Base-by-base conservation (phyloP, 1,140 invertebrate genomes). In the Zaprionus lachaisei region DNA sequence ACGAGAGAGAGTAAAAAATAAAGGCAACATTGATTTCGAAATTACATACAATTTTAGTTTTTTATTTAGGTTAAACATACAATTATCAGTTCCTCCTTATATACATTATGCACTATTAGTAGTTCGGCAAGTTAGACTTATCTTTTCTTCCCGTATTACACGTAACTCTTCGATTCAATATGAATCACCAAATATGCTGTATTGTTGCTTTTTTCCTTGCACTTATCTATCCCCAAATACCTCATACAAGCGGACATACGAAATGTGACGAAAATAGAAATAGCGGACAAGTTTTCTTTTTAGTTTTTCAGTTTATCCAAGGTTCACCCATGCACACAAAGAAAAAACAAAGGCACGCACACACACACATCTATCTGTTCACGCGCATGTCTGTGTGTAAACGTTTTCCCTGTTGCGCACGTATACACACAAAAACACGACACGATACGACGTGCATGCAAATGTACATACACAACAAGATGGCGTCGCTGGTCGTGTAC, bases 11-110 rank as follows among this genome's bases (percentile, higher is more conserved):
- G 71, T 82, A 84, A 91, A 86, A 81, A 84, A 86, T 83, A 89
- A 90, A 84, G 84, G 76, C 81, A 77, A 81, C 58, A 61, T 70
- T 74, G 78, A 84, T 74, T 89, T 77, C 31, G 77, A 90, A 81
- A 72, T 81, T 79, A 70, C 72, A 68, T 79, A 72, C 34, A 72
- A 74, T 38, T 75, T 60, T 65, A 62, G 28, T 90, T 85, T 90
- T 85, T 89, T 90, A 90, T 89, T 89, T 84, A 72, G 65, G 49
- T 74, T 78, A 81, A 47, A 24, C 64, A 77, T 70, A 79, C 67
- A 74, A 57, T 60, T 82, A 84, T 91, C 89, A 91, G 79, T 91
- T 91, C 83, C 65, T 69, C 41, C 17, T 34, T 28, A n/a, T 75
- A 79, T 77, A 81, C 44, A 67, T 61, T 75, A 67, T 72, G 22